Base-by-base conservation (phyloP, 2,113 vertebrate species). In the Pollachius pollachius region DNA sequence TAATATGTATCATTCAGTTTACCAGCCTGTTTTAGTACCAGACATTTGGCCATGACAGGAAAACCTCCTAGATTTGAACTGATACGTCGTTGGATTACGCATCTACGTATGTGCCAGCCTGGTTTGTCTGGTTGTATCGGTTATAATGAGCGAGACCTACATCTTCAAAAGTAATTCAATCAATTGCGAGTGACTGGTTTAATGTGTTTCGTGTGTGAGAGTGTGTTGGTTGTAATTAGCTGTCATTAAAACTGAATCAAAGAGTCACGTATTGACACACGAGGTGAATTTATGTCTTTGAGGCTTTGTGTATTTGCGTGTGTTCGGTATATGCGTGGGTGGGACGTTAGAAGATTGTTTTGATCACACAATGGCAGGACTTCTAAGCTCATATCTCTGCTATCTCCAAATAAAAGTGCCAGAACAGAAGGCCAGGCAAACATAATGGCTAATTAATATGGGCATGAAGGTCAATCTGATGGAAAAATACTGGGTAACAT, bases 201-300 rank as follows among this genome's bases (percentile, higher is more conserved):
- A 15, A 16, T 54, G 52, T 54, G 52, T 54, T 12, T 54, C 30
- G 52, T 54, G 52, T 54, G 52, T 54, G 52, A 15, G 52, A 15
- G 52, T 54, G 52, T 5, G 5, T 75, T 62, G 57, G 30, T 41
- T 83, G 66, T 70, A 67, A 75, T 84, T 81, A 84, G 66, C 68
- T 80, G 64, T 71, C 48, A 78, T 80, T 82, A 85, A 59, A 77
- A 74, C 73, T 67, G 69, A 73, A 84, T 90, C 80, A 86, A 88
- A 86, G 81, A 72, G 68, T 88, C 81, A 72, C 79, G 81, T 87
- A 81, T 68, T 79, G 76, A 60, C 63, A 60, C 67, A 58, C 65
- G 73, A 69, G 64, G 76, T 58, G 62, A 19, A 67, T 21, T 37
- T 68, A 57, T 62, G 37, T 78, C 64, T 73, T 18, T 52, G 37